Conservation (phyloP, 2,888 invertebrate genomes). For the Hirudinaria manillensis region DNA sequence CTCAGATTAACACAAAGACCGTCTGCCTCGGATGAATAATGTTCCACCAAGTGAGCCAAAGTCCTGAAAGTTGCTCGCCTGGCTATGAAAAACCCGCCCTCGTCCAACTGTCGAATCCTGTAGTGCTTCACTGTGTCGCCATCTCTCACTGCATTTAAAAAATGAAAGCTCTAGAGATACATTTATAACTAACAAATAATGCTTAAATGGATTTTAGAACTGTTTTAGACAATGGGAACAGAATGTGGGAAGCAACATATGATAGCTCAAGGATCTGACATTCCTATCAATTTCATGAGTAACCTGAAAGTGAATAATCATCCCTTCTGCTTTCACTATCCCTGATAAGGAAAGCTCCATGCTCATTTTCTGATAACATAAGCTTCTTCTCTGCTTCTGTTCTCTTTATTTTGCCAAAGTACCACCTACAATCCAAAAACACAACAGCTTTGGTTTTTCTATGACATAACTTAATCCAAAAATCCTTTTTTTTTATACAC, state of each 20-base stretch:
- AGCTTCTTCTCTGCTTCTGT: slow-evolving; percentile 99
- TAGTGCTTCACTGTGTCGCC: slow-evolving; percentile 99
- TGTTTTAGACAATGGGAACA: too few species aligned
- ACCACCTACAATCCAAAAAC: slow-evolving; percentile 75
- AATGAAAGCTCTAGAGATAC: neutral
- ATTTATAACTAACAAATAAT: neutral
- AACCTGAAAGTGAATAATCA: slow-evolving; percentile 97
- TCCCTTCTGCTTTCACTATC: slow-evolving; percentile 97
- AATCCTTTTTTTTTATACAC: neutral
- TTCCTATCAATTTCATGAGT: slow-evolving; percentile 40
- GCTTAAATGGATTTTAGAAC: too few species aligned
- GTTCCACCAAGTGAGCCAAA: slow-evolving; percentile 90
- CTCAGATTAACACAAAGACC: slow-evolving; percentile 89
- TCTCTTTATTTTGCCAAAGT: slow-evolving; percentile 98
- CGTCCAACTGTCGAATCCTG: slow-evolving; percentile 93
- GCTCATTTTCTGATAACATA: slow-evolving; percentile 90
- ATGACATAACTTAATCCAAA: neutral
- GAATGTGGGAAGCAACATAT: too few species aligned
- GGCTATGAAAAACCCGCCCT: slow-evolving; percentile 97
- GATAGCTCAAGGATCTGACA: too few species aligned
- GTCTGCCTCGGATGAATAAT: slow-evolving; percentile 95
- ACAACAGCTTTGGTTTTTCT: neutral
- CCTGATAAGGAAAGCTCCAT: slow-evolving; percentile 94
- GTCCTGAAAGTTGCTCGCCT: slow-evolving; percentile 93
- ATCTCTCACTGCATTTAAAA: slow-evolving; percentile 71